Evolutionary conservation across 2,888 invertebrate genomes (phyloP), one percentile per base, ranked within the genome.

Genomic region (Andricus quercusramuli): DNA sequence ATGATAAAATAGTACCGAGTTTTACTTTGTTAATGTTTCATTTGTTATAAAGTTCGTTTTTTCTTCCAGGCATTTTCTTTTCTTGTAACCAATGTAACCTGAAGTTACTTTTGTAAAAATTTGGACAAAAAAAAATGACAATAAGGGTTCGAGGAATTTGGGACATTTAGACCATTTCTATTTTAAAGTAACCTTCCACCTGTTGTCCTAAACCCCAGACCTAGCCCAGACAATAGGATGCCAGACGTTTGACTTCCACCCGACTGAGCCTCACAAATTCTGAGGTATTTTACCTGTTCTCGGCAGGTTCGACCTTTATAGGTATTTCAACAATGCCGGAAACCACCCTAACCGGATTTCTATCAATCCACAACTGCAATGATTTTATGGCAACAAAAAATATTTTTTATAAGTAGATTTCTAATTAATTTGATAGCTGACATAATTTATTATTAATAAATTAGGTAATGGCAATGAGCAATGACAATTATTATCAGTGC

Each of bases 221-320:
- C 32, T 20, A 32, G 5, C 11, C 32, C 56, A 74, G 32, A 74
- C 56, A 70, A 51, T 70, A 8, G 29, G 25, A 11, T 70, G 47
- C 47, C 47, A 25, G 66, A n/a, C 9, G 25, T 62, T 62, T n/a
- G 74, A 56, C 74, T 74, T 74, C 74, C 56, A 32, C 51, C 29
- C 15, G 51, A 74, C 13, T 56, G 25, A 29, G n/a, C 13, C 56
- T 47, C 25, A n/a, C 11, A 68, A 68, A 25, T 68, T 20, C 56
- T 56, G 11, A 70, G 56, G n/a, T 56, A 74, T 74, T 56, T 74
- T 74, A 74, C 74, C 74, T 74, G 74, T 56, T 74, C 25, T 9
- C 8, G 9, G 29, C 70, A 70, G 70, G 70, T 74, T 56, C 32
- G n/a, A 74, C 70, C 51, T 51, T 74, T 25, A 62, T 25, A 74